These are phyloP conservation scores for Siniperca obscura DNA, from an alignment of 2,797 vertebrate genomes.

Conservation along the genomic window DNA sequence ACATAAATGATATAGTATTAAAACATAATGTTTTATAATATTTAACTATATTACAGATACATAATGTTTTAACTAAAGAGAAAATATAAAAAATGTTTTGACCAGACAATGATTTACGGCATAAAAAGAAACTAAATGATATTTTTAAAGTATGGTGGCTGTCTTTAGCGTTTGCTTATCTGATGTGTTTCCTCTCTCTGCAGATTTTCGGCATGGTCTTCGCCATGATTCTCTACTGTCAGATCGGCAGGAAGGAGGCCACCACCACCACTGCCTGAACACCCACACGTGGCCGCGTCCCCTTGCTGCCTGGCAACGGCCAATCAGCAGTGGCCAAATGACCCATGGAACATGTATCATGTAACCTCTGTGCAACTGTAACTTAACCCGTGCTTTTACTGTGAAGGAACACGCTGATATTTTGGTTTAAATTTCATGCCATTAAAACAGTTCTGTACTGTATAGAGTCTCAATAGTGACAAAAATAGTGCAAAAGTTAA, in stretches of 20 bases:
- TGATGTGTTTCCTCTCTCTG: background rate
- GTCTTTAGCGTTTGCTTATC: too few species aligned
- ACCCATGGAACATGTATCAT: background rate
- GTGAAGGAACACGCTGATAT: slow-evolving; percentile 39
- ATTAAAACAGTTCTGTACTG: background rate
- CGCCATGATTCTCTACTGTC: slow-evolving; percentile 82
- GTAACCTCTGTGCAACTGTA: slow-evolving; percentile 23
- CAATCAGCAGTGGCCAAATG: slow-evolving; percentile 9
- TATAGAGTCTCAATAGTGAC: background rate
- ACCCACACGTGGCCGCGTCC: background rate
- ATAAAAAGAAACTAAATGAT: background rate
- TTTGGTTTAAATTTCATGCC: background rate
- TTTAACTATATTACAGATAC: background rate
- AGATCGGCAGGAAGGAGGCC: slow-evolving; percentile 64
- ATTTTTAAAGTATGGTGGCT: background rate
- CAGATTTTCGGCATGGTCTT: slow-evolving; percentile 82
- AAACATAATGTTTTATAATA: background rate
- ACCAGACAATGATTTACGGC: background rate
- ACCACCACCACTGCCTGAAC: slow-evolving; percentile 43
- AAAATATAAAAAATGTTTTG: background rate
- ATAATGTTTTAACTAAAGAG: background rate
- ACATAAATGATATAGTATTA: too few species aligned
- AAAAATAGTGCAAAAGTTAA: background rate
- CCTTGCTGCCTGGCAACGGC: background rate
- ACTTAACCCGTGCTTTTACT: slow-evolving; percentile 31